Evolutionary conservation across 2,888 invertebrate genomes (phyloP), one percentile per base, ranked within the genome.

Genomic region (Nycteola revayana): DNA sequence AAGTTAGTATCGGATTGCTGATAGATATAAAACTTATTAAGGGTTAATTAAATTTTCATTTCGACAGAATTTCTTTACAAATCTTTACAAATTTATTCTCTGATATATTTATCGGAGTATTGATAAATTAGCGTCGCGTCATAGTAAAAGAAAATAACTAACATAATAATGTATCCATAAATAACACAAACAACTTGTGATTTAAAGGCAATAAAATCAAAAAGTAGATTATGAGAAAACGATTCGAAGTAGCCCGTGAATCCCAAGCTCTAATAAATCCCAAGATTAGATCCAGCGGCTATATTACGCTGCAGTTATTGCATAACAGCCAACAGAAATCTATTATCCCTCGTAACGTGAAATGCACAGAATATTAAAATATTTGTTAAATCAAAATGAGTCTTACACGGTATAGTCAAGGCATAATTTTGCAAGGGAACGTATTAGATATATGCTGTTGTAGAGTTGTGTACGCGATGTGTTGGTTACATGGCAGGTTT

Each of bases 311-410:
- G 49, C 34, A 37, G 49, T 58, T 57, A 67, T 69, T 62, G 58
- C 62, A 61, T 53, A 59, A 54, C 53, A 44, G 42, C 53, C 43
- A 48, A 53, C 57, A 60, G 27, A 51, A 64, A 42, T 54, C 55
- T 49, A 63, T 63, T 68, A 67, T 47, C 51, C 42, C 37, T n/a
- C n/a, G n/a, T 45, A 28, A 21, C 21, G n/a, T 2, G 14, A 14
- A 14, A 14, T 21, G 39, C 31, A 21, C 32, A 47, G 48, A 54
- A 52, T 46, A 46, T 54, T 42, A 47, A 55, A 49, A 43, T 9
- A 30, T 47, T 24, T 20, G 25, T 22, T 41, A 45, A 35, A 44
- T 33, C 24, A 52, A 58, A 55, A 54, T 38, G 30, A 42, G 20
- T 42, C 49, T 53, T 61, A 42, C 8, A 0, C 0, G n/a, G 0